Evolutionary conservation across 2,113 vertebrate genomes (phyloP), one percentile per base, ranked within the genome.

Genomic region (Lates calcarifer): DNA sequence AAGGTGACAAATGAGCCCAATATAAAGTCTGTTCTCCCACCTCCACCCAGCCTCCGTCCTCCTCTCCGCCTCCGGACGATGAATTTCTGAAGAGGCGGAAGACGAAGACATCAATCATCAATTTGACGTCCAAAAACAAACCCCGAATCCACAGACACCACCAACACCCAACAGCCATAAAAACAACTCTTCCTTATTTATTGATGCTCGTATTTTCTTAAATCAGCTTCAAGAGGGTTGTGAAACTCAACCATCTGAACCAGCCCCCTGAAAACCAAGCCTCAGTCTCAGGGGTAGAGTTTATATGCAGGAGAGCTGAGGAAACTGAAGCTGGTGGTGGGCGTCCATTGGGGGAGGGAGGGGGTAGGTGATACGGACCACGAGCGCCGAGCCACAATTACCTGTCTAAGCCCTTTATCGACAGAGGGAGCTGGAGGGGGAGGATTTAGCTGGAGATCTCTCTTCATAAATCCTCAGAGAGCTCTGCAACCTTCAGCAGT

Each of bases 1-100:
- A 37, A 47, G 7, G 41, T 80, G 82, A 87, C 28, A 83, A 77
- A 81, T 83, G 82, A 73, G 67, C 2, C 67, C 71, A 74, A 74
- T 35, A 70, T 70, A 33, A 65, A 51, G 60, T 31, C 43, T 39
- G 14, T 33, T 45, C 26, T 60, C 22, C 68, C 35, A 29, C 56
- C 61, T 41, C 55, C 1, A 6, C 7, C 24, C 65, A 4, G 20
- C 33, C 49, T 68, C 61, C 77, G 39, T 20, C 74, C 35, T 31
- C 33, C 35, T 33, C 64, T 67, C 61, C 62, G 15, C 66, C 61
- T 69, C 49, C 49, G 58, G 18, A 74, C 26, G 5, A 45, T 0
- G 15, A 37, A 41, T 57, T 67, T 73, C 60, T 71, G 26, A 55
- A 3, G 51, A 56, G 31, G 9, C 56, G 14, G 28, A 57, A 28